Conservation (phyloP, 1,140 invertebrate species). For the Grapholita molesta region DNA sequence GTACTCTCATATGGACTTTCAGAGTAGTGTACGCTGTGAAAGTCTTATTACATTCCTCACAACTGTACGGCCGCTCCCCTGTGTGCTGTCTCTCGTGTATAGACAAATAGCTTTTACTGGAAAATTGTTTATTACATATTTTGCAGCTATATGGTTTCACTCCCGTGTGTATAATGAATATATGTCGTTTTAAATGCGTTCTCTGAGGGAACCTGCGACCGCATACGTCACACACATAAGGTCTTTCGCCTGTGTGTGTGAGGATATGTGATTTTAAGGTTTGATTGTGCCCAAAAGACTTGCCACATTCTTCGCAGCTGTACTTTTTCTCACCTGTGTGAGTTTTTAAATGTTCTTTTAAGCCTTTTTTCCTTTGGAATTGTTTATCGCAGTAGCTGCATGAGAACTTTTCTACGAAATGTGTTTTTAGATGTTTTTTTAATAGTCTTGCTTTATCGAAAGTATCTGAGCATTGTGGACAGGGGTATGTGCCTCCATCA, state of each 20-base stretch:
- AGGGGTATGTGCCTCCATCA: constrained; percentile 37
- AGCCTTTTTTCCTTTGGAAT: constrained; percentile 55
- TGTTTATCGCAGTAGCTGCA: constrained; percentile 53
- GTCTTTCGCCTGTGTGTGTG: constrained; percentile 92
- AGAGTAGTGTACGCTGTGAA: constrained; percentile 75
- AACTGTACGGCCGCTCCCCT: constrained; percentile 80
- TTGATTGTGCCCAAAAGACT: constrained; percentile 87
- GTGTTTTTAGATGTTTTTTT: constrained; percentile 51
- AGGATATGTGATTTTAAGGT: constrained; percentile 88
- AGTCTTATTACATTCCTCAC: constrained; percentile 70
- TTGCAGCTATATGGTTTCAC: constrained; percentile 90
- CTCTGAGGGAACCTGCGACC: constrained; percentile 89
- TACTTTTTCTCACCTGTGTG: constrained; percentile 77
- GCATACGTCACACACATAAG: constrained; percentile 91
- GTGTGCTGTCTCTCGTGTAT: constrained; percentile 77
- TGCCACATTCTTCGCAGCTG: constrained; percentile 85
- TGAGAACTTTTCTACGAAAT: constrained; percentile 54
- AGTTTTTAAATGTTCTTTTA: constrained; percentile 64
- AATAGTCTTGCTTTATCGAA: constrained; percentile 48
- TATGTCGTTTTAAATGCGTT: constrained; percentile 88
- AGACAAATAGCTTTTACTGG: constrained; percentile 82
- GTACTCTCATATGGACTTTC: constrained; percentile 81
- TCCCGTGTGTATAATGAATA: constrained; percentile 89
- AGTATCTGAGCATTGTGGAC: constrained; percentile 42
- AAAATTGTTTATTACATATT: constrained; percentile 91